Base-by-base conservation (phyloP, 2,888 invertebrate species). In the Bugula neritina region DNA sequence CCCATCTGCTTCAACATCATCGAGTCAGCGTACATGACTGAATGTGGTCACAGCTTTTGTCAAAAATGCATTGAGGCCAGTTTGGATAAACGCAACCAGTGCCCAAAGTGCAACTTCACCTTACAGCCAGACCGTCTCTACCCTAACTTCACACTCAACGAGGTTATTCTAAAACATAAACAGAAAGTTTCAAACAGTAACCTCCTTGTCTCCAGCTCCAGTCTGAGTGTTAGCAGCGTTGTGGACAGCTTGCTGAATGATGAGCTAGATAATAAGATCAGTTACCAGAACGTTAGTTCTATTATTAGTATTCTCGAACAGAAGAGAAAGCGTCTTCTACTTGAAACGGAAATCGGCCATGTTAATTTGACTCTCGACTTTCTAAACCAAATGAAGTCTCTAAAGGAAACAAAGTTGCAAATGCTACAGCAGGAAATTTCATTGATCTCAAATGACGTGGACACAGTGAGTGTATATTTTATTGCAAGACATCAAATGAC, bases 1-100 rank as follows among this genome's bases (percentile, higher is more conserved):
- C 92, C 93, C 0, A 90, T 94, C 71, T 95, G 95, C 85, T 92
- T 93, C 84, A 92, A 93, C 83, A 86, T 92, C 69, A 92, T 94
- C 74, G 90, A 90, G 77, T 93, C 93, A 83, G 93, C 94, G 0
- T 90, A 93, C 84, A 92, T 94, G 79, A 94, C 94, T 0, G 89
- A 90, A 76, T 94, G 95, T 85, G 94, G 94, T 0, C 94, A 95
- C 83, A 93, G 93, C 0, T 95, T 92, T 86, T 95, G 95, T 84
- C 90, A 89, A 80, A 87, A 88, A 25, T 95, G 94, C 84, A 91
- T 94, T 70, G 84, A 86, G 27, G 88, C 88, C 76, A 88, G 90
- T 1, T 85, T 92, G 54, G 89, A 90, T 78, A 85, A 86, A 1
- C 87, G 86, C 73, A 88, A 89, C 73, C 87, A 90, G 69, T 94